phyloP scores from a whole-genome alignment of 2,113 vertebrate species.

The Ameiurus melas region DNA sequence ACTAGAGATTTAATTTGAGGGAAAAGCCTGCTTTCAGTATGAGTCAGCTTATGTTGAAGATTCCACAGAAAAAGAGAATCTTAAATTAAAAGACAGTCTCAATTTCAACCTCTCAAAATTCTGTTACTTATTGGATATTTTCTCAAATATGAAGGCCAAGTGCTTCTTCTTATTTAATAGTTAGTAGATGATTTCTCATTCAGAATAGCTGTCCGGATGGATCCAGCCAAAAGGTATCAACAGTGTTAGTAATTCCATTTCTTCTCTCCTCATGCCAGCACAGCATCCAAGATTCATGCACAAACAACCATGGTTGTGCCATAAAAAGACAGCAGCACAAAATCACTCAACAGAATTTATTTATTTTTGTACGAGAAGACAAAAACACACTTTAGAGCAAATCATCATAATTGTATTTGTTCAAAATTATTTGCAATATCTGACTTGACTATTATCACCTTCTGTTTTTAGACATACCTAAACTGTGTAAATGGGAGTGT shows the following conservation, averaged over 20 bases:
- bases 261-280: not conserved
- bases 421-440: not conserved
- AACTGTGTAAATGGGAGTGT: not conserved
- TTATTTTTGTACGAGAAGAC: not conserved
- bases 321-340: not conserved
- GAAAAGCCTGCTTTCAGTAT: not conserved
- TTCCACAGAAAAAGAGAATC: not conserved
- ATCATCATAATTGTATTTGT: not conserved
- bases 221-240: not conserved
- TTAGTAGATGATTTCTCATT: not conserved
- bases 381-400: not conserved
- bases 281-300: not conserved
- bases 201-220: not conserved
- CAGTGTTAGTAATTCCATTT: not conserved
- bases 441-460: too few relatives aligned
- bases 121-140: not conserved
- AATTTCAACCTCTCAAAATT: not conserved
- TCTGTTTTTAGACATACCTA: not conserved
- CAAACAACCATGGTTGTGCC: not conserved
- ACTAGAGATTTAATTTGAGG: not conserved
- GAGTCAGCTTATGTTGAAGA: not conserved
- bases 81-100: not conserved
- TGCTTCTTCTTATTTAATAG: not conserved
- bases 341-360: not conserved
- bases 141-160: not conserved